phyloP scores from a whole-genome alignment of 2,113 vertebrate species.

The Euleptes europaea region DNA sequence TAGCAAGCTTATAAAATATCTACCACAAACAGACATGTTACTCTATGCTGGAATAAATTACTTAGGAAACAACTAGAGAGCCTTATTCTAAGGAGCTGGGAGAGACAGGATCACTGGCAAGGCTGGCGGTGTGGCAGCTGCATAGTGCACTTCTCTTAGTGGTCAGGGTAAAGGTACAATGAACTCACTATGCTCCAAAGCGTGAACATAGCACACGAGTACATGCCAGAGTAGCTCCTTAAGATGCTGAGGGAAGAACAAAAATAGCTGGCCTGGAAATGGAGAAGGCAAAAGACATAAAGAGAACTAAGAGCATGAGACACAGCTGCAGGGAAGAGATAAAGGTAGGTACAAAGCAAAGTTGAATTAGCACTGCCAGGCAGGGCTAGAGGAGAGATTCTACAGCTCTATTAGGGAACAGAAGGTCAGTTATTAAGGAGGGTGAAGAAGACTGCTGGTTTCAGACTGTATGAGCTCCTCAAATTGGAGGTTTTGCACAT shows the following conservation, averaged over 20 bases:
- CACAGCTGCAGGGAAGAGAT: not conserved
- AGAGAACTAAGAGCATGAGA: slow-evolving; percentile 5
- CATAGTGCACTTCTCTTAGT: not conserved
- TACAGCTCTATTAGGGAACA: slow-evolving; percentile 43
- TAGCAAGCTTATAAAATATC: not conserved
- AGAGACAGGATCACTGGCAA: not conserved
- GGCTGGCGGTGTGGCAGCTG: not conserved
- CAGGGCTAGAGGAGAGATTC: slow-evolving; percentile 22
- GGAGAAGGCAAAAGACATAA: slow-evolving; percentile 19
- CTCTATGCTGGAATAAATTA: not conserved
- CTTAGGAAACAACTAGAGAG: not conserved
- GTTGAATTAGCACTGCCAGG: slow-evolving; percentile 33
- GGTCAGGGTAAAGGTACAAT: not conserved
- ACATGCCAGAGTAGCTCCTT: slow-evolving; percentile 19
- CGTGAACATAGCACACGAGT: not conserved
- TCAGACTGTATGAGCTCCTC: slow-evolving; percentile 12
- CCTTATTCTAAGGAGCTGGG: not conserved
- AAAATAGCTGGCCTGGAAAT: slow-evolving; percentile 24
- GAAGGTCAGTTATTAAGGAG: slow-evolving; percentile 32
- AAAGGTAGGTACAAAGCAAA: slow-evolving; percentile 54
- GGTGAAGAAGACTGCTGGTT: slow-evolving; percentile 18
- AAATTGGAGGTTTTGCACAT: slow-evolving; percentile 22
- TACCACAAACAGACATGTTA: not conserved
- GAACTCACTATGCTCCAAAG: not conserved
- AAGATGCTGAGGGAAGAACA: slow-evolving; percentile 25